Evolutionary conservation across 2,888 invertebrate species (phyloP).

Genomic region (Panopea generosa): DNA sequence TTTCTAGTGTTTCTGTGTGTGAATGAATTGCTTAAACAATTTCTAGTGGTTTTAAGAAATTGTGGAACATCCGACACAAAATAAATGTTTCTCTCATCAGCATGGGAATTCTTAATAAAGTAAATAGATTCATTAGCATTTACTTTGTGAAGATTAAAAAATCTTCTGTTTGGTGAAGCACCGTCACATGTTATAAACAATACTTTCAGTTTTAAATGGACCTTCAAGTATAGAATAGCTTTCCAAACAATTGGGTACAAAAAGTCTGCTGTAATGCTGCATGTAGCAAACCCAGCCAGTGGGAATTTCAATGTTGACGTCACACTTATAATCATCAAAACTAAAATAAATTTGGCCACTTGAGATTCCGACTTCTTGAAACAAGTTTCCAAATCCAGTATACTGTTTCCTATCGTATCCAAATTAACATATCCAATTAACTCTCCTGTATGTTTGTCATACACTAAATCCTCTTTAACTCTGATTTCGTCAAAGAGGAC

Average conservation of each 20-base stretch:
- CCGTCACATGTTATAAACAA: constrained; percentile 24
- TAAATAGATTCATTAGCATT: constrained; percentile 8
- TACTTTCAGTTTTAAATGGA: constrained; percentile 8
- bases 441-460: constrained; percentile 59
- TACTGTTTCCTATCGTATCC: constrained; percentile 47
- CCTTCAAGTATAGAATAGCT: not conserved
- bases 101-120: not conserved
- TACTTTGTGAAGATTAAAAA: constrained; percentile 43
- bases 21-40: constrained; percentile 61
- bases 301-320: constrained; percentile 30
- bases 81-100: not conserved
- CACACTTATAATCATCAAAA: constrained; percentile 52
- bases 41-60: constrained; percentile 55
- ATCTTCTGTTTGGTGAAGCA: constrained; percentile 54
- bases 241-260: constrained; percentile 22
- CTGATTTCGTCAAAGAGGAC: constrained; percentile 62
- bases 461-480: constrained; percentile 56
- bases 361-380: not conserved
- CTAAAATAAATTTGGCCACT: constrained; percentile 52
- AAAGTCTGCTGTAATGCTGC: constrained; percentile 24
- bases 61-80: constrained; percentile 61
- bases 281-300: constrained; percentile 26
- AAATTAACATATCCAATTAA: constrained; percentile 56
- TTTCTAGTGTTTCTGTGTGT: constrained; percentile 43
- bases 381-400: constrained; percentile 42